Conservation (phyloP, 2,888 invertebrate genomes). For the Acronicta psi region DNA sequence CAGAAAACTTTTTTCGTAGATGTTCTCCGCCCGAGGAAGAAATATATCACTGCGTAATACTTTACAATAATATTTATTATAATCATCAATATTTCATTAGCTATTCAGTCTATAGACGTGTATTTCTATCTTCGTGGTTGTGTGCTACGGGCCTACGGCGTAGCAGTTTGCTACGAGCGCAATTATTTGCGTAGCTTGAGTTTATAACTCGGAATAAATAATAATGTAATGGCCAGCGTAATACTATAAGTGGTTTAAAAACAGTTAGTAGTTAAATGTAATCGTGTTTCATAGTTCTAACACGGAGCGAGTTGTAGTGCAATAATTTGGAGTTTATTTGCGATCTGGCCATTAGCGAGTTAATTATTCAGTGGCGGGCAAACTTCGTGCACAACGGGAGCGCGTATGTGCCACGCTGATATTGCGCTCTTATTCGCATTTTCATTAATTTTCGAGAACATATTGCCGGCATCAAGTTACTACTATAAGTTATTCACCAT, state of each 20-base stretch:
- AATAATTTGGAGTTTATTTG: conserved; percentile 86
- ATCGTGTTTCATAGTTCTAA: conserved; percentile 67
- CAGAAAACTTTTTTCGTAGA: conserved; percentile 62
- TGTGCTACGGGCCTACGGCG: conserved; percentile 49
- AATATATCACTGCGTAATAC: conserved; percentile 59
- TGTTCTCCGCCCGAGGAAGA: conserved; percentile 52
- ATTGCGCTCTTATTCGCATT: conserved; percentile 51
- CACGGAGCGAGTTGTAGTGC: conserved; percentile 72
- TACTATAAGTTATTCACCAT: conserved; percentile 26
- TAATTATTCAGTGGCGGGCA: conserved; percentile 80
- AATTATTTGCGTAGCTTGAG: conserved; percentile 28
- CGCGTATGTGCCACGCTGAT: conserved; percentile 61
- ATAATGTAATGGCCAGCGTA: conserved; percentile 7
- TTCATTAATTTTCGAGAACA: conserved; percentile 49
- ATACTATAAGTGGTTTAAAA: conserved; percentile 34
- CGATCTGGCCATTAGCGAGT: conserved; percentile 83
- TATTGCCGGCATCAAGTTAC: conserved; percentile 29
- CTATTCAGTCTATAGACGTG: conserved; percentile 30
- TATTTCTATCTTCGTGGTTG: no score
- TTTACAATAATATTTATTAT: conserved; percentile 59
- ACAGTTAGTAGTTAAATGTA: conserved; percentile 46
- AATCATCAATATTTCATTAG: conserved; percentile 53
- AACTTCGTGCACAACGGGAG: conserved; percentile 61
- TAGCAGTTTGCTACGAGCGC: conserved; percentile 53
- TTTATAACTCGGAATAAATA: conserved; percentile 24